phyloP scores from a whole-genome alignment of 2,797 vertebrate species.

The Poecilia gillii region DNA sequence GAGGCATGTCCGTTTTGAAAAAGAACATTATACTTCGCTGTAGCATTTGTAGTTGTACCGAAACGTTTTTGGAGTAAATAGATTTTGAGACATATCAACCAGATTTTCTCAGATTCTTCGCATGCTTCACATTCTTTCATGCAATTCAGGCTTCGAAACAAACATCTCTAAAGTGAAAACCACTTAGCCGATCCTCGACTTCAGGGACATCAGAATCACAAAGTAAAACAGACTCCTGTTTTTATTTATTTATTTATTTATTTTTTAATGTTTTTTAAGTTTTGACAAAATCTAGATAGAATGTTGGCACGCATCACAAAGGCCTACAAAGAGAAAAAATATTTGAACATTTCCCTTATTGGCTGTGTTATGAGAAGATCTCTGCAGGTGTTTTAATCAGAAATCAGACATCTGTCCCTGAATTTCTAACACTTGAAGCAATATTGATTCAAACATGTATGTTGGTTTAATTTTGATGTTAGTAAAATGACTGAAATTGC shows the following conservation, averaged over 20 bases:
- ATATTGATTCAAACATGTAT: slow-evolving; percentile 7
- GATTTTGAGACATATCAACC: slow-evolving; percentile 45
- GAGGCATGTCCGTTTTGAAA: background rate
- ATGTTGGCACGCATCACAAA: background rate
- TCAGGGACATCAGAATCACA: background rate
- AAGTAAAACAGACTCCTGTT: slow-evolving; percentile 28
- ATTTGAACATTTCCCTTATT: slow-evolving; percentile 1
- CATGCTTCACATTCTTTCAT: slow-evolving; percentile 69
- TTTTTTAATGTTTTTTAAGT: slow-evolving; percentile 9
- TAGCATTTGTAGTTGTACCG: background rate
- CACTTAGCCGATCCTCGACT: slow-evolving; percentile 21
- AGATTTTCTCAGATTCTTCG: slow-evolving; percentile 61
- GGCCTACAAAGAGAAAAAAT: slow-evolving; percentile 1
- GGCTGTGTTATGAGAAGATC: background rate
- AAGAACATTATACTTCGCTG: background rate
- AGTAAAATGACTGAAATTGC: slow-evolving; percentile 1
- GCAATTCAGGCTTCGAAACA: slow-evolving; percentile 45
- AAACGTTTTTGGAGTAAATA: slow-evolving; percentile 35
- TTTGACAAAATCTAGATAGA: slow-evolving; percentile 16
- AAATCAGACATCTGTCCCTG: background rate
- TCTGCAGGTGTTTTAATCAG: background rate
- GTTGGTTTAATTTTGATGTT: slow-evolving; percentile 1
- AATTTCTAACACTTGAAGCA: background rate
- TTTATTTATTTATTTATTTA: no score
- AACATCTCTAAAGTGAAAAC: slow-evolving; percentile 54